Percentiles rank a stretch among this genome's conserved stretches.
These are phyloP conservation scores for Pachyramphus minor DNA, from an alignment of 2,113 vertebrate genomes.

Conservation along the genomic window DNA sequence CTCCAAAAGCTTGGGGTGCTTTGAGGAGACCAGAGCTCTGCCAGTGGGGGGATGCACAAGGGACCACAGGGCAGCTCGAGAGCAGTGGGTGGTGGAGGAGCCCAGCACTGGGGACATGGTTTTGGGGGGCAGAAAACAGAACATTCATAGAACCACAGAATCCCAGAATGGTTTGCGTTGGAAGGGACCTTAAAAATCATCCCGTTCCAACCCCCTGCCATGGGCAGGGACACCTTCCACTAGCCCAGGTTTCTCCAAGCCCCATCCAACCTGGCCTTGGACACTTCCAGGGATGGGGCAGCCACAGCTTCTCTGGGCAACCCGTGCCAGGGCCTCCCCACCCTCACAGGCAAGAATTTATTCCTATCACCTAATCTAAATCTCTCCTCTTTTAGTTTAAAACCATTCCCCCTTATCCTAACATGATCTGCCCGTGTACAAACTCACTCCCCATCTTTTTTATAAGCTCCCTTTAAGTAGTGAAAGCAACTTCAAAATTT, in stretches of 20 bases:
- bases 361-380: background rate
- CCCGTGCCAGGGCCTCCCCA: accelerated
- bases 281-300: background rate
- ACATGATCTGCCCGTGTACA: background rate
- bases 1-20: background rate
- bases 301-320: background rate
- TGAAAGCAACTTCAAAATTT: background rate
- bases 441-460: background rate
- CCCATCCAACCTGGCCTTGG: accelerated
- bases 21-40: background rate
- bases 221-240: background rate
- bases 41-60: background rate
- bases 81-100: accelerated
- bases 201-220: background rate
- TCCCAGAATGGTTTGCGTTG: background rate
- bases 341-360: background rate
- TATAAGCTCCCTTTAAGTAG: background rate
- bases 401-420: background rate
- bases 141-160: background rate
- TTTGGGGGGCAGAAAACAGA: background rate
- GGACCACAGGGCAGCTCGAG: accelerated
- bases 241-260: background rate
- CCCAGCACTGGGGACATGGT: accelerated
- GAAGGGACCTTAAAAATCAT: background rate
- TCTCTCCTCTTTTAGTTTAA: background rate